These are phyloP conservation scores for Drosophila funebris DNA, from an alignment of 1,140 invertebrate genomes.

Conservation along the genomic window DNA sequence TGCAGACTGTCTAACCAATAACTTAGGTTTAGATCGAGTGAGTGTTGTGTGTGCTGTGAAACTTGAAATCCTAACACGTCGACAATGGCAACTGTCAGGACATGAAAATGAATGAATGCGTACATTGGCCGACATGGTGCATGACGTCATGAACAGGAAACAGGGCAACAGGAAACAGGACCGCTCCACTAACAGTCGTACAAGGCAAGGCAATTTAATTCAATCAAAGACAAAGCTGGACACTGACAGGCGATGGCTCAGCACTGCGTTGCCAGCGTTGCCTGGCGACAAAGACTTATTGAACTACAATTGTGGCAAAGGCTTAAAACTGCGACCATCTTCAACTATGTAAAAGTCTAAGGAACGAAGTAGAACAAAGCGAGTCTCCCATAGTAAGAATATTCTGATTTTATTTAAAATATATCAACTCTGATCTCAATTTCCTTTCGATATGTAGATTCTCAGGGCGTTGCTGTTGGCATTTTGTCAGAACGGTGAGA, in stretches of 20 bases:
- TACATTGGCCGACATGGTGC: constrained; percentile 42
- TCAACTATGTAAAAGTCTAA: neutral
- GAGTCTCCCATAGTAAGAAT: neutral
- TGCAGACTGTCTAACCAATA: constrained; percentile 31
- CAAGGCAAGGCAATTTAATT: constrained; percentile 65
- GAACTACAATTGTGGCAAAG: neutral
- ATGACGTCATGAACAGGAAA: constrained; percentile 44
- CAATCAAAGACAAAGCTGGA: constrained; percentile 72
- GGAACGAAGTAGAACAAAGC: neutral
- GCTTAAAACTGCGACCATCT: neutral
- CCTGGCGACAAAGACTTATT: neutral
- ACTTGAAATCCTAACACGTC: constrained; percentile 55
- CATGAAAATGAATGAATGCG: constrained; percentile 60
- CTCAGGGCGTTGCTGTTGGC: neutral
- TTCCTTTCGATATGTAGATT: neutral
- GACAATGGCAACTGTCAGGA: constrained; percentile 49
- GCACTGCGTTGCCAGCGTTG: neutral
- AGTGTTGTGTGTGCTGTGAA: neutral
- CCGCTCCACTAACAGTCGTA: constrained; percentile 26
- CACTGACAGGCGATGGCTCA: constrained; percentile 49
- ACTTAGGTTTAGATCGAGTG: constrained; percentile 30
- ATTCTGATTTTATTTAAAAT: neutral
- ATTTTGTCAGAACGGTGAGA: constrained; percentile 6
- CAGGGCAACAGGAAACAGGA: constrained; percentile 26
- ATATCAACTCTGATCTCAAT: neutral